These are phyloP conservation scores for Agapostemon virescens DNA, from an alignment of 2,888 invertebrate genomes.

Conservation along the genomic window DNA sequence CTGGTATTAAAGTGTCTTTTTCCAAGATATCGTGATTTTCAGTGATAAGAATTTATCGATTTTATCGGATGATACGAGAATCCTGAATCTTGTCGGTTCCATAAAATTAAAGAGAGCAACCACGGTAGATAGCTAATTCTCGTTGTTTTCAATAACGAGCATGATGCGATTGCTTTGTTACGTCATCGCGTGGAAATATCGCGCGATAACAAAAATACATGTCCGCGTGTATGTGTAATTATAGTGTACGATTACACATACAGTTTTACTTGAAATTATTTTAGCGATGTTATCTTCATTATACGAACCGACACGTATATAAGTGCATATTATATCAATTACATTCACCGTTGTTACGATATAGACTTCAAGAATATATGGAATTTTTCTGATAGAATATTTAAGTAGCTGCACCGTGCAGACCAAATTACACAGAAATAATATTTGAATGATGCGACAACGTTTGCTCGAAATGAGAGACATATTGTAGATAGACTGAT, in stretches of 20 bases:
- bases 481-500: not conserved
- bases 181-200: constrained; percentile 32
- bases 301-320: not conserved
- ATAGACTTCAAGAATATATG: constrained; percentile 1
- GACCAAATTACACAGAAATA: not conserved
- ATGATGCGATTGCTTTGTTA: constrained; percentile 7
- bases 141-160: constrained; percentile 16
- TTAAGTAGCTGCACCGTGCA: not conserved
- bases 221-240: constrained; percentile 14
- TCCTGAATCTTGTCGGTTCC: not conserved
- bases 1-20: not conserved
- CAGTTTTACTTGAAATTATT: constrained; percentile 27
- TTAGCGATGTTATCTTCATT: not conserved
- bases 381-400: constrained; percentile 30
- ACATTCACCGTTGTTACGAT: not conserved
- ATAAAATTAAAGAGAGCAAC: constrained; percentile 17
- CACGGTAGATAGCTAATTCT: constrained; percentile 4
- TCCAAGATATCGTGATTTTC: not conserved
- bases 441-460: constrained; percentile 12
- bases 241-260: constrained; percentile 15
- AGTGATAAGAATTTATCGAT: constrained; percentile 10
- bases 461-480: constrained; percentile 3
- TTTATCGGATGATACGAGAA: not conserved
- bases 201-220: constrained; percentile 25
- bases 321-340: not conserved